Evolutionary conservation across 2,888 invertebrate species (phyloP).

Genomic region (Danaus chrysippus): DNA sequence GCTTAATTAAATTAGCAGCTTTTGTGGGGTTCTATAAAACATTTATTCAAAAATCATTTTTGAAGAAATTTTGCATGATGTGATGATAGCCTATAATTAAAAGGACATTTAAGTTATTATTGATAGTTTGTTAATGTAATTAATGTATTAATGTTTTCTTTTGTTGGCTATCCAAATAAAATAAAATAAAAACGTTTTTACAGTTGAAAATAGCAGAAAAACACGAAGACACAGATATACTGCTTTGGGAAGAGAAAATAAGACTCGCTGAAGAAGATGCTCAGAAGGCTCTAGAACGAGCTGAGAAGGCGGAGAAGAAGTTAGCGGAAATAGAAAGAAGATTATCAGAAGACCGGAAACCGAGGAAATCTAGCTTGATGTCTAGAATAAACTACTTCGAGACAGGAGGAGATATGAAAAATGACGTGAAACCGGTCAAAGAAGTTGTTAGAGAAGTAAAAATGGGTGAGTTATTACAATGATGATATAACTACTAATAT

Average conservation of each 20-base stretch:
- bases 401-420: conserved; percentile 48
- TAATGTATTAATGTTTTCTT: no score
- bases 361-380: conserved; percentile 51
- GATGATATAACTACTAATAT: conserved; percentile 28
- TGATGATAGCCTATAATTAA: background rate
- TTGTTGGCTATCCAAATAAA: no score
- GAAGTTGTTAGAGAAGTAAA: conserved; percentile 29
- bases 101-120: no score
- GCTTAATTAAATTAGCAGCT: no score
- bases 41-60: no score
- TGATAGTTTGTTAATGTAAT: no score
- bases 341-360: conserved; percentile 31
- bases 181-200: conserved; percentile 10
- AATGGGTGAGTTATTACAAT: conserved; percentile 25
- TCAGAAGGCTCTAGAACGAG: conserved; percentile 79
- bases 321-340: conserved; percentile 41
- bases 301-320: conserved; percentile 70
- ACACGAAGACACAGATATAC: conserved; percentile 82
- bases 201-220: conserved; percentile 81
- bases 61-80: no score
- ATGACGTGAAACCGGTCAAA: conserved; percentile 22
- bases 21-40: no score
- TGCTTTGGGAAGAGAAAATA: conserved; percentile 84
- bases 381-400: conserved; percentile 68
- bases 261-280: conserved; percentile 84